Base-by-base conservation (phyloP, 2,797 vertebrate species). In the Melanotaenia trifasciata region DNA sequence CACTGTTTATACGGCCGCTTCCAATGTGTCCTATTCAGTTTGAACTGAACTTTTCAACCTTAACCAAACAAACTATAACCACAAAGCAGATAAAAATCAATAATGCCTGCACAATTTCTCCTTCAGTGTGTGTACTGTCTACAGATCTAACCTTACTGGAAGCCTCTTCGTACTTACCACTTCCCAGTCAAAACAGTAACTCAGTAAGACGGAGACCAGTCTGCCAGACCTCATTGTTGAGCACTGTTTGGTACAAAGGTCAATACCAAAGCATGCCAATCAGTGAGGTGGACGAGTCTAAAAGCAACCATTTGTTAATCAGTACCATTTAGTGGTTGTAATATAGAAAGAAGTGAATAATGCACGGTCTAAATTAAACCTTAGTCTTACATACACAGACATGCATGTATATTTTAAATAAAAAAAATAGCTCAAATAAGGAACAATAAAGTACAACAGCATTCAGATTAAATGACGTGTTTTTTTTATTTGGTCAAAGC, bases 161-260 rank as follows among this genome's bases (percentile, higher is more conserved):
- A 45, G 20, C 36, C 51, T 74, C 32, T n/a, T 70, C 63, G 70
- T 20, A 88, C 87, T 81, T 78, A 87, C 86, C 71, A 51, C 47
- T n/a, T 35, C 24, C 80, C 65, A 51, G 78, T 43, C 35, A 57
- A 59, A 64, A 51, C 62, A 40, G 30, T 58, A 24, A 60, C 24
- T 74, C 81, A 74, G 72, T 65, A 67, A 76, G 71, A 76, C 43
- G 16, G 36, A 73, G 50, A 64, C 3, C 63, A 60, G 66, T 61
- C 40, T 22, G 71, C 28, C 70, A 47, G 80, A 65, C 66, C 51
- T 78, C 62, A 45, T 5, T 59, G 58, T 10, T 61, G 54, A 14
- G n/a, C 24, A 36, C 28, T 63, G 64, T 74, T 58, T 61, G 63
- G 87, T 78, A 24, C 89, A 91, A 92, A 93, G 90, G 89, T 90